Conservation (phyloP, 2,113 vertebrate species). For the Amia ocellicauda region DNA sequence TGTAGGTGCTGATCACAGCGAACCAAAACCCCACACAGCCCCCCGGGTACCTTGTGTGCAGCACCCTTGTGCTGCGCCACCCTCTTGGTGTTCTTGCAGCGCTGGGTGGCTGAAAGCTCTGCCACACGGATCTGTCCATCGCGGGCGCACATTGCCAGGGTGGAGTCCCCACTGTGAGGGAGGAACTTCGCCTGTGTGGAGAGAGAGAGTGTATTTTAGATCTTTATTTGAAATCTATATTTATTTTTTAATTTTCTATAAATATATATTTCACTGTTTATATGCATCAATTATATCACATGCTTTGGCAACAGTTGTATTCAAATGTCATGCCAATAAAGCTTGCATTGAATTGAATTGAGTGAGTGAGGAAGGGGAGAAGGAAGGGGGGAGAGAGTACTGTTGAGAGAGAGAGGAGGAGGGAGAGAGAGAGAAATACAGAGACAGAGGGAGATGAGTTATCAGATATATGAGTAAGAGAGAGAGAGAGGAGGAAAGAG, state of each 20-base stretch:
- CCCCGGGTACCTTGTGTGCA: constrained; percentile 80
- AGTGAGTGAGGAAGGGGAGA: neutral
- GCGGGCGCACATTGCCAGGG: constrained; percentile 90
- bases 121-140: constrained; percentile 92
- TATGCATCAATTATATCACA: no score
- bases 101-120: constrained; percentile 89
- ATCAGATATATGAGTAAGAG: no score
- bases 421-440: no score
- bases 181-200: constrained; percentile 86
- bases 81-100: constrained; percentile 91
- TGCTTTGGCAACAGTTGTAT: no score
- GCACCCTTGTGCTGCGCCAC: constrained; percentile 95
- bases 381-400: neutral
- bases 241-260: no score
- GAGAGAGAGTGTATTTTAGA: neutral
- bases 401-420: neutral
- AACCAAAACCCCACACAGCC: no score
- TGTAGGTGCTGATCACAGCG: no score
- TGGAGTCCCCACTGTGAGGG: constrained; percentile 92
- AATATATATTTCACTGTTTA: no score
- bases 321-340: neutral
- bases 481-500: no score
- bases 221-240: no score
- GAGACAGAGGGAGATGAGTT: no score
- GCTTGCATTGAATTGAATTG: neutral